Base-by-base conservation (phyloP, 2,113 vertebrate species). In the Pseudorectes ferrugineus region DNA sequence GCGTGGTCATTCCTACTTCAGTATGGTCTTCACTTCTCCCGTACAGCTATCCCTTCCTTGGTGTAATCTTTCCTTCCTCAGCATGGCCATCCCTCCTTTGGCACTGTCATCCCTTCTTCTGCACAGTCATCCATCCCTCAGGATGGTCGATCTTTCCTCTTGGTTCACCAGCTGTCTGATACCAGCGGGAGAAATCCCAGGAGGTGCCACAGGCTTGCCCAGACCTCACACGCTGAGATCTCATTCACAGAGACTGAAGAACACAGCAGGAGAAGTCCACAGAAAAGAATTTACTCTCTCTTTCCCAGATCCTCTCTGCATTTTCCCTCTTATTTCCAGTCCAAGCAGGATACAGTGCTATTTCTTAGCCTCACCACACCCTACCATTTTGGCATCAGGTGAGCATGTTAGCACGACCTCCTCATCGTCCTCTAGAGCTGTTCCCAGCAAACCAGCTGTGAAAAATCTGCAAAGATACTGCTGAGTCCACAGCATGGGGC, bases 321-420 rank as follows among this genome's bases (percentile, higher is more conserved):
- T 82, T 82, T 91, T 61, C 19, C 33, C 23, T 77, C 52, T 72
- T 14, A 54, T 59, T 92, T 85, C 49, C 35, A 72, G n/a, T n/a
- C 33, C 43, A 59, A n/a, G 29, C n/a, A 66, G 46, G 16, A 80
- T 36, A 38, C 0, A 1, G 55, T 25, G 29, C 40, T 74, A 43
- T 43, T 78, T n/a, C 57, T 68, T 48, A 59, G 68, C 18, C 23
- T 35, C 61, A 26, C 28, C 0, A 0, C 12, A 45, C 5, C 26
- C 20, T 36, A 40, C 36, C 14, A 4, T 9, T 38, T 19, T 54
- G 35, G 36, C 55, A 25, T 25, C 9, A 2, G 29, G 26, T 68
- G 19, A 80, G 11, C 1, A 1, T 3, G 4, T 33, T 48, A 70
- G 54, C 55, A 51, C 0, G 0, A 75, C 18, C 36, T 52, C n/a